Percentiles rank a stretch among this genome's conserved stretches.
Conservation (phyloP, 2,113 vertebrate species). For the Planiliza haematocheilus region DNA sequence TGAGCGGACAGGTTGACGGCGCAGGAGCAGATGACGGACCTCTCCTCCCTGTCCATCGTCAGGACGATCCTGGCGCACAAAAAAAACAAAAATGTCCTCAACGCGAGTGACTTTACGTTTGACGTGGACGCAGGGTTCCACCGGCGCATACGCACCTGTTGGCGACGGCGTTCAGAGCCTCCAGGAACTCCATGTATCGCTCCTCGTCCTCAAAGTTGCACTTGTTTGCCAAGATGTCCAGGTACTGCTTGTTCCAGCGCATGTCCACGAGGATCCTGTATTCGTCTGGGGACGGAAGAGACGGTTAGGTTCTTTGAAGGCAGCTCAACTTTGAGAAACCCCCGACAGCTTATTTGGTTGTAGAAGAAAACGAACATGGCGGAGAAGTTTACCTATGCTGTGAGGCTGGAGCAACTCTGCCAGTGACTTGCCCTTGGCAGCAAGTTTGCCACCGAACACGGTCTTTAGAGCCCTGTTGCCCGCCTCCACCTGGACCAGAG, state of each 20-base stretch:
- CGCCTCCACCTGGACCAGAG: slow-evolving; percentile 88
- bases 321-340: background rate
- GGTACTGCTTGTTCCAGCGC: slow-evolving; percentile 96
- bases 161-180: slow-evolving; percentile 88
- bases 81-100: no score
- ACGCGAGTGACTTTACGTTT: no score
- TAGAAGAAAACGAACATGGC: no score
- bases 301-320: background rate
- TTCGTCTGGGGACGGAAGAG: slow-evolving; percentile 85
- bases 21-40: slow-evolving; percentile 79
- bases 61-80: slow-evolving; percentile 85
- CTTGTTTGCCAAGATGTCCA: slow-evolving; percentile 92
- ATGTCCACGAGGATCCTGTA: slow-evolving; percentile 92
- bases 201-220: slow-evolving; percentile 90
- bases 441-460: slow-evolving; percentile 90
- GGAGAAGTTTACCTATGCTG: slow-evolving; percentile 84
- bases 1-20: slow-evolving; percentile 80
- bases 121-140: background rate
- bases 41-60: slow-evolving; percentile 91
- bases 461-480: slow-evolving; percentile 88
- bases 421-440: slow-evolving; percentile 87
- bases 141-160: slow-evolving; percentile 77
- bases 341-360: no score
- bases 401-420: slow-evolving; percentile 91
- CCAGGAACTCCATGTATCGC: slow-evolving; percentile 87